Evolutionary conservation across 2,888 invertebrate genomes (phyloP).

Genomic region (Cynaeus angustus): DNA sequence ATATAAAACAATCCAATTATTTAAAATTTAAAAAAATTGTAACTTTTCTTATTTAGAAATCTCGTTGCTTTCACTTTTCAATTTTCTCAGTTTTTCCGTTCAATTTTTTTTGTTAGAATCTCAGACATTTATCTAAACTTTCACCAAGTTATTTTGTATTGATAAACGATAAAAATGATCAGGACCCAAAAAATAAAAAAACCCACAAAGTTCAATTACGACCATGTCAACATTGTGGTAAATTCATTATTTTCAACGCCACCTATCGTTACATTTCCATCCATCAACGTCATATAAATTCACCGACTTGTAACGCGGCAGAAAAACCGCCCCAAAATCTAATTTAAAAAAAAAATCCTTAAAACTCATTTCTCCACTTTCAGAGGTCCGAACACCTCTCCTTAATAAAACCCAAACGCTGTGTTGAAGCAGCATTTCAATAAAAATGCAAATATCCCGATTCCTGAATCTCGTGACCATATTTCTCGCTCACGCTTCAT

Average conservation of each 20-base stretch:
- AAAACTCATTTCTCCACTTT: background rate
- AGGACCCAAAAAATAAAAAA: too few relatives aligned
- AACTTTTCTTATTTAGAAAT: too few relatives aligned
- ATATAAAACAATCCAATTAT: too few relatives aligned
- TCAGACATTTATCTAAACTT: too few relatives aligned
- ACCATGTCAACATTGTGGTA: background rate
- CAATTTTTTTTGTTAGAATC: too few relatives aligned
- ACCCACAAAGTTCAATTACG: background rate
- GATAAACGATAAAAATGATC: too few relatives aligned
- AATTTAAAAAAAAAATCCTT: background rate
- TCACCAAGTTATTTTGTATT: too few relatives aligned
- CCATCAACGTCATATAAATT: conserved; percentile 1
- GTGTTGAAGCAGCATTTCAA: conserved; percentile 1
- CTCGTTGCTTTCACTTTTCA: too few relatives aligned
- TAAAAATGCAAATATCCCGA: conserved; percentile 22
- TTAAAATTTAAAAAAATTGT: too few relatives aligned
- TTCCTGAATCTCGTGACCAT: background rate
- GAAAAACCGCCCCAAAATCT: background rate
- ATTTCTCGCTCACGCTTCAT: background rate
- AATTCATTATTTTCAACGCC: background rate
- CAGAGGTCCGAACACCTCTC: conserved; percentile 4
- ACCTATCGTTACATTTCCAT: background rate
- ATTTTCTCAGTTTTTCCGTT: too few relatives aligned
- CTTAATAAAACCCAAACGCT: conserved; percentile 4
- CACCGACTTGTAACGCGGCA: background rate